These are phyloP conservation scores for Calephelis nemesis DNA, from an alignment of 1,140 invertebrate genomes.

Conservation along the genomic window DNA sequence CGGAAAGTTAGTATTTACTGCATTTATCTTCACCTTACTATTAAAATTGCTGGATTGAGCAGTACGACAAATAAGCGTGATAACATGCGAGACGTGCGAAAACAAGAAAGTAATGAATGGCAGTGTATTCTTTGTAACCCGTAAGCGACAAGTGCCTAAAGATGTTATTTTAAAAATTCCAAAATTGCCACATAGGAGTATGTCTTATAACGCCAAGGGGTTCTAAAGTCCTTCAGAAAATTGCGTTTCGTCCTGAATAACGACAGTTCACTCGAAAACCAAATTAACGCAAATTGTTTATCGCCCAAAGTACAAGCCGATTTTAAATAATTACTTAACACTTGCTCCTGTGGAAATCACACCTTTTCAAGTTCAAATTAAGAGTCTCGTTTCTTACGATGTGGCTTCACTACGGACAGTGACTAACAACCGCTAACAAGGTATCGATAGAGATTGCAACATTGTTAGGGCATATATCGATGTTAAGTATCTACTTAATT, in stretches of 20 bases:
- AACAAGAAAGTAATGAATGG: no score
- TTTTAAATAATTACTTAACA: conserved; percentile 70
- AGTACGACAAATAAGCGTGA: no score
- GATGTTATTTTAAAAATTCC: no score
- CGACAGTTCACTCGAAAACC: conserved; percentile 30
- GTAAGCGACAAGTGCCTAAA: no score
- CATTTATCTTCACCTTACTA: no score
- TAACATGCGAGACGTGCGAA: no score
- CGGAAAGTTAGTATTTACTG: no score
- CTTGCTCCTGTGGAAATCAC: conserved; percentile 67
- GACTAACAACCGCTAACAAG: conserved; percentile 72
- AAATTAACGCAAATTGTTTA: conserved; percentile 48
- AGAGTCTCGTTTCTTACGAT: conserved; percentile 58
- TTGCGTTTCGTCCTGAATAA: conserved; percentile 2
- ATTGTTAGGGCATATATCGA: conserved; percentile 20
- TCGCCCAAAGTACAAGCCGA: conserved; percentile 46
- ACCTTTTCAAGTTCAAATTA: conserved; percentile 66
- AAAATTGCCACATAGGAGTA: no score
- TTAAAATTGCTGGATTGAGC: no score
- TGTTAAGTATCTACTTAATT: not conserved
- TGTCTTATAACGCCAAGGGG: not conserved
- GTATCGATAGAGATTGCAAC: conserved; percentile 59
- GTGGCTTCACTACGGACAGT: conserved; percentile 43
- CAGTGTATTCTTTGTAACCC: no score
- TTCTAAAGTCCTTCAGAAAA: not conserved